Conservation (phyloP, 2,888 invertebrate species). For the Cyrtodaria siliqua region DNA sequence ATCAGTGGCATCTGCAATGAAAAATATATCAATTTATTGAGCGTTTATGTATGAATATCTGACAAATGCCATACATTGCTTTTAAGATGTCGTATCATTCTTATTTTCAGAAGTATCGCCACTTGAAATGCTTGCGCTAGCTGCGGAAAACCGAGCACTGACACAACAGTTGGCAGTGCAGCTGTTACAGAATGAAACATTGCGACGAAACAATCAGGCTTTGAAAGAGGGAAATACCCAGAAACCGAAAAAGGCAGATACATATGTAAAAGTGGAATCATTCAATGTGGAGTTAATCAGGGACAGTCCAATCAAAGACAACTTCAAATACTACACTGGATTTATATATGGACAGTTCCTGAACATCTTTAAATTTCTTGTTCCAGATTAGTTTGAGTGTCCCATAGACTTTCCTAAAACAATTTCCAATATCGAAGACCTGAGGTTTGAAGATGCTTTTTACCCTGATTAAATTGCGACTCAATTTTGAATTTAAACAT, state of each 20-base stretch:
- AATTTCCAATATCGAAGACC: slow-evolving; percentile 6
- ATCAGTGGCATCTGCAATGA: neutral
- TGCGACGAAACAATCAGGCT: neutral
- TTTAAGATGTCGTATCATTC: too few species aligned
- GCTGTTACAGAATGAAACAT: slow-evolving; percentile 2
- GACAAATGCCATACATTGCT: too few species aligned
- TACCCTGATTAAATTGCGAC: slow-evolving; percentile 36
- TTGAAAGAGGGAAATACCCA: too few species aligned
- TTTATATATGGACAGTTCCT: slow-evolving; percentile 30
- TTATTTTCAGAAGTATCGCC: slow-evolving; percentile 29
- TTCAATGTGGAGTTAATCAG: neutral
- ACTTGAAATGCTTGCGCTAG: slow-evolving; percentile 36
- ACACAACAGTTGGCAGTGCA: slow-evolving; percentile 6
- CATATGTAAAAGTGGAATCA: too few species aligned
- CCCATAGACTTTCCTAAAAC: slow-evolving; percentile 9
- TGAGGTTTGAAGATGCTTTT: slow-evolving; percentile 43
- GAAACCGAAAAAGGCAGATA: slow-evolving; percentile 6
- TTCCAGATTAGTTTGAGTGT: too few species aligned
- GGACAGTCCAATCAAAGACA: slow-evolving; percentile 3
- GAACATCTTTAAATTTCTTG: slow-evolving; percentile 43
- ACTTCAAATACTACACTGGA: slow-evolving; percentile 38
- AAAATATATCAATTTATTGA: too few species aligned
- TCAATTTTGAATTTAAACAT: slow-evolving; percentile 47
- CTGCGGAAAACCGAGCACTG: slow-evolving; percentile 18
- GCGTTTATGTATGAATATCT: too few species aligned